Evolutionary conservation across 2,888 invertebrate genomes (phyloP).

Genomic region (Cantharis lateralis): DNA sequence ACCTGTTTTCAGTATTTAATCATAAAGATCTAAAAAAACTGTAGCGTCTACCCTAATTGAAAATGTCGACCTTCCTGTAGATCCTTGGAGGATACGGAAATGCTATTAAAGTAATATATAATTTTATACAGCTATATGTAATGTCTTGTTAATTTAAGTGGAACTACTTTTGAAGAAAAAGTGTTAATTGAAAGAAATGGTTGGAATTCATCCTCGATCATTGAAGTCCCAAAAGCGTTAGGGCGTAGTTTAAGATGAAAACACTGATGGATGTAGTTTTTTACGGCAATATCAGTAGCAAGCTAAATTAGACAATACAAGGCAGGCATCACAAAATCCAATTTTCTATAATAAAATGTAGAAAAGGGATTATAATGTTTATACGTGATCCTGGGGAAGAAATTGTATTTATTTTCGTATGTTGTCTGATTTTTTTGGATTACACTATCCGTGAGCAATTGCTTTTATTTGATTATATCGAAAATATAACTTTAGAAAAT

Average conservation of each 20-base stretch:
- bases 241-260: conserved; percentile 17
- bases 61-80: not conserved
- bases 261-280: conserved; percentile 20
- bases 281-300: conserved; percentile 13
- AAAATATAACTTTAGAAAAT: conserved; percentile 13
- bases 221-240: conserved; percentile 12
- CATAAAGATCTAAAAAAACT: too few species aligned
- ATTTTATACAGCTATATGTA: not conserved
- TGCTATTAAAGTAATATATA: not conserved
- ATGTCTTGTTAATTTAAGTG: not conserved
- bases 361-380: not conserved
- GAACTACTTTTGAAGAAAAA: not conserved
- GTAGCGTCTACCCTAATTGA: too few species aligned
- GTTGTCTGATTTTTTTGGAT: not conserved
- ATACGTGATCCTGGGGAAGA: not conserved
- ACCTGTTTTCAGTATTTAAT: too few species aligned
- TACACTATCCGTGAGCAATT: not conserved
- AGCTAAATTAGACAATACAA: conserved; percentile 7
- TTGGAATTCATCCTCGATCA: conserved; percentile 17
- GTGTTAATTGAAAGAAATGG: conserved; percentile 12
- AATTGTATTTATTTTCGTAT: not conserved
- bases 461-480: not conserved
- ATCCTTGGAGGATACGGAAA: too few species aligned
- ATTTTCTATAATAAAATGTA: not conserved
- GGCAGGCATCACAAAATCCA: conserved; percentile 2